Percentiles rank a stretch among this genome's conserved stretches.
Evolutionary conservation across 2,888 invertebrate genomes (phyloP).

Genomic region (Stegana nigrithorax): DNA sequence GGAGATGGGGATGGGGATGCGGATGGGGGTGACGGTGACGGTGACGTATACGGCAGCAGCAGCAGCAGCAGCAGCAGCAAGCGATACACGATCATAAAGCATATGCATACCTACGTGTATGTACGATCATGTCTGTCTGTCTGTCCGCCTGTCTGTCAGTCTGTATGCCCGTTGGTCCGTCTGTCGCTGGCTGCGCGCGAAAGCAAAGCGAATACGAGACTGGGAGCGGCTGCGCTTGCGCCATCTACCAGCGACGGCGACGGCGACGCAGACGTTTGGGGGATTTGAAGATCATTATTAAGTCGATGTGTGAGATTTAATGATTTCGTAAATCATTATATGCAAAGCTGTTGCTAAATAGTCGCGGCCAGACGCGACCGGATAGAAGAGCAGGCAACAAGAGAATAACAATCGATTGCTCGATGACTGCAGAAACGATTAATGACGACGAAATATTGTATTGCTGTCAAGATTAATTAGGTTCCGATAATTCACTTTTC

Average conservation of each 20-base stretch:
- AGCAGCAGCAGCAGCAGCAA: too few relatives aligned
- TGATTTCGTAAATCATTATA: not conserved
- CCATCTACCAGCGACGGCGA: not conserved
- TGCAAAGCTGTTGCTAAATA: not conserved
- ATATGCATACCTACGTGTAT: too few relatives aligned
- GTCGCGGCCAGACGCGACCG: not conserved
- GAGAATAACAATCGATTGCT: constrained; percentile 3
- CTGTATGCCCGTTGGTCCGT: too few relatives aligned
- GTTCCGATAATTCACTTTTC: constrained; percentile 46
- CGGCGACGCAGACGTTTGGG: not conserved
- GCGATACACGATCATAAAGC: too few relatives aligned
- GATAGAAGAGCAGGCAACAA: not conserved
- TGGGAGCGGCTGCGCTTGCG: too few relatives aligned
- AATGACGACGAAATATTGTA: constrained; percentile 42
- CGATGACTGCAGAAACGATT: constrained; percentile 28
- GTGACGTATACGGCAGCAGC: too few relatives aligned
- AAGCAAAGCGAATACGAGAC: too few relatives aligned
- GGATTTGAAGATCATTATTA: not conserved
- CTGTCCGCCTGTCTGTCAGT: too few relatives aligned
- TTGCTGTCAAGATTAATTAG: constrained; percentile 57
- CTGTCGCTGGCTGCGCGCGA: too few relatives aligned
- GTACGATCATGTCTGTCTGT: too few relatives aligned
- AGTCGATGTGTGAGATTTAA: not conserved
- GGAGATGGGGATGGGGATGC: too few relatives aligned
- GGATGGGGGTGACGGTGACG: too few relatives aligned